These are phyloP conservation scores for Masticophis lateralis DNA, from an alignment of 2,797 vertebrate genomes.

Conservation along the genomic window DNA sequence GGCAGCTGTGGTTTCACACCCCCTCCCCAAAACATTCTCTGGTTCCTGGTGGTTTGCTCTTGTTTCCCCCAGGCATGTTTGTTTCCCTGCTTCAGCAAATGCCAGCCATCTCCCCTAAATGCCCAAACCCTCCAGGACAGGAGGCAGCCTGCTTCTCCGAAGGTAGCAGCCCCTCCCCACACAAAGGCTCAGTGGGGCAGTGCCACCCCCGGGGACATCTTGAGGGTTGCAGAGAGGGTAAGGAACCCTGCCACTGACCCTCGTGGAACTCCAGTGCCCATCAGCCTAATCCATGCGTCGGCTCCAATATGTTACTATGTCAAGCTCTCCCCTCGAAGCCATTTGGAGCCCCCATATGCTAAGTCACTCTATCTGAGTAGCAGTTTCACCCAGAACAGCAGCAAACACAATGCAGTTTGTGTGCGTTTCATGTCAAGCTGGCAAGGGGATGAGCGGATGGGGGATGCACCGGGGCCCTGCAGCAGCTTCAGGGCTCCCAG, in stretches of 20 bases:
- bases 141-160: not conserved
- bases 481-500: conserved; percentile 14
- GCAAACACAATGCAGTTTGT: conserved; percentile 53
- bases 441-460: not conserved
- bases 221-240: not conserved
- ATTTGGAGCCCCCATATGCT: not conserved
- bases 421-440: conserved; percentile 21
- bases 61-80: rapidly evolving
- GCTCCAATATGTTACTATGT: not conserved
- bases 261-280: not conserved
- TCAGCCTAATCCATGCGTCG: not conserved
- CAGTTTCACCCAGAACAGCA: not conserved
- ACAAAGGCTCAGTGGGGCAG: not conserved
- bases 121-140: not conserved
- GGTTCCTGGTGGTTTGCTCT: not conserved
- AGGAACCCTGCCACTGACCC: not conserved
- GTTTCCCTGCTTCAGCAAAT: not conserved
- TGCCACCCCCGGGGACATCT: not conserved
- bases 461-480: rapidly evolving
- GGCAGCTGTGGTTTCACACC: not conserved
- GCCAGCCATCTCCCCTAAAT: not conserved
- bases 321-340: not conserved
- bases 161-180: not conserved
- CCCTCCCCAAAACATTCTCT: not conserved
- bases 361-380: not conserved